These are phyloP conservation scores for Thoracochromis brauschi DNA, from an alignment of 2,113 vertebrate genomes.

Conservation along the genomic window DNA sequence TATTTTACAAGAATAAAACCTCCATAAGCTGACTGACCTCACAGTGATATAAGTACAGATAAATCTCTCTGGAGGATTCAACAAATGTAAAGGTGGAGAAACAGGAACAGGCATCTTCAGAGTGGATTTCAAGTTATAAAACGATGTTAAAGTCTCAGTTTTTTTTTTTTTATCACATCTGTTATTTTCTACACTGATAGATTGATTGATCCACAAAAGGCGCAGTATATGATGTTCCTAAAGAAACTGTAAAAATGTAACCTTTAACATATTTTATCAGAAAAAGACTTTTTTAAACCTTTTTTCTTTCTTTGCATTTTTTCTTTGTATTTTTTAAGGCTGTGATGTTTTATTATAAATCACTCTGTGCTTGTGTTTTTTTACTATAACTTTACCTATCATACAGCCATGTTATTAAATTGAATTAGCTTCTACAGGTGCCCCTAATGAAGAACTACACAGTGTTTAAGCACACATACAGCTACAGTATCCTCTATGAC, in stretches of 20 bases:
- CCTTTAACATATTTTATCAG: background rate
- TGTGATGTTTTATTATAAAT: background rate
- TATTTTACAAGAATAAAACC: background rate
- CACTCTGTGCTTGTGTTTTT: background rate
- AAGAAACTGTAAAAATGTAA: background rate
- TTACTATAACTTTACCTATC: too few species aligned
- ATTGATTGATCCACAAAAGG: rapidly evolving
- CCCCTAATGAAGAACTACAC: rapidly evolving
- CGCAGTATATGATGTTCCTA: background rate
- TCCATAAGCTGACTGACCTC: background rate
- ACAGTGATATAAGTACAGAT: background rate
- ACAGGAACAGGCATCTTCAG: background rate
- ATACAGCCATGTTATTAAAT: rapidly evolving
- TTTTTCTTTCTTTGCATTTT: background rate
- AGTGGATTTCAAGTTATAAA: background rate
- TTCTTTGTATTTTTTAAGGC: background rate
- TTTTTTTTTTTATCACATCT: rapidly evolving
- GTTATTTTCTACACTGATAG: background rate
- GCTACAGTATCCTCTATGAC: background rate
- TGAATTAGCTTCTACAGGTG: background rate
- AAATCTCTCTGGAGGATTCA: background rate
- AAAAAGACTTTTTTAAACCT: rapidly evolving
- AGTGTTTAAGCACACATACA: background rate
- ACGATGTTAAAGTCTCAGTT: rapidly evolving
- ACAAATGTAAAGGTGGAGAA: background rate